Evolutionary conservation across 1,140 invertebrate species (phyloP), one percentile per base, ranked within the genome.

Genomic region (Chionoecetes opilio): DNA sequence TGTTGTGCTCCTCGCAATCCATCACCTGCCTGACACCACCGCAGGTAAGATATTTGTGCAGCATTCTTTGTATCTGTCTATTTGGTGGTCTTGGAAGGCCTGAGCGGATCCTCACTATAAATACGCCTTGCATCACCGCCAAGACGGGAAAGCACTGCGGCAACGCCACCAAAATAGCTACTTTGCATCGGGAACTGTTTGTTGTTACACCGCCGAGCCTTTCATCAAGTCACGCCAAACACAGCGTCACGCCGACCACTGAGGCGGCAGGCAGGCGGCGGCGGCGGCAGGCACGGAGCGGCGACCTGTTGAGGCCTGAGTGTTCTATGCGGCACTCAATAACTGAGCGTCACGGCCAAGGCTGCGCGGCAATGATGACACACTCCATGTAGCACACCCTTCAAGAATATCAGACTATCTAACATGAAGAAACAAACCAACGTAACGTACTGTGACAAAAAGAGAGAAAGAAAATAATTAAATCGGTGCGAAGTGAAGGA

Each of bases 71-170:
- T 21, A n/a, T 21, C 63, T 53, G n/a, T 75, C n/a, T 21, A 75
- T n/a, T 75, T 75, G 26, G n/a, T 53, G 11, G 21, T 0, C 63
- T 75, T 75, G 63, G 63, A 75, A n/a, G 63, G 63, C 63, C 6
- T 11, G 21, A n/a, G 3, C 63, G 11, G 11, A 1, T 17, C 21
- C 63, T 21, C 63, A 75, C 63, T 75, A 75, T 75, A 75, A 75
- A 75, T 75, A 75, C n/a, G n/a, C 63, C n/a, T 75, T n/a, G n/a
- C 63, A 75, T 75, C 63, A 75, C 63, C 63, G 26, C 53, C 53
- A 75, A 75, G 63, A 75, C 63, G n/a, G 63, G 63, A 75, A 75
- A 75, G 63, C 63, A 75, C 26, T 75, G 6, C 21, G 63, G 63
- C 63, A 75, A n/a, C 63, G n/a, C 26, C 21, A n/a, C 21, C 26